Evolutionary conservation across 1,140 invertebrate species (phyloP).

Genomic region (Lepidotrigona ventralis): DNA sequence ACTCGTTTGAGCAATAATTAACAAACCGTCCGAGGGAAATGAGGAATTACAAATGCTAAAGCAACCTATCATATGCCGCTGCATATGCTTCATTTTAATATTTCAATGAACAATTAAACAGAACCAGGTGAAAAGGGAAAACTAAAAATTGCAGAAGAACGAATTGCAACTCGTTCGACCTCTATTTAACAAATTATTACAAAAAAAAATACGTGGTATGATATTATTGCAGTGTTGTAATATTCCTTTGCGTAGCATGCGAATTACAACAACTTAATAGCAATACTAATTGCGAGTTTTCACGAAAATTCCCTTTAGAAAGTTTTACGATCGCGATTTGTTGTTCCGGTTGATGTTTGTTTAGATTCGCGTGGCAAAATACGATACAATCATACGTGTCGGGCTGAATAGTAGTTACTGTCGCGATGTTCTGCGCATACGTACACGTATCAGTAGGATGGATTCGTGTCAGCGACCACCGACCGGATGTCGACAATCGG

Average conservation of each 20-base stretch:
- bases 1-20: background rate
- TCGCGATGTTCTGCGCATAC: background rate
- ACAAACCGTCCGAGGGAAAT: background rate
- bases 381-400: background rate
- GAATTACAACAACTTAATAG: background rate
- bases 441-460: background rate
- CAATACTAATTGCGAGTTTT: background rate
- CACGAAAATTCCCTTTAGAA: too few relatives aligned
- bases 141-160: background rate
- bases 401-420: slow-evolving; percentile 9
- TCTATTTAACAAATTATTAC: too few relatives aligned
- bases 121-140: too few relatives aligned
- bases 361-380: background rate
- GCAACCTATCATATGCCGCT: background rate
- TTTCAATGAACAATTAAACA: background rate
- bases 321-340: background rate
- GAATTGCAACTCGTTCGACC: background rate
- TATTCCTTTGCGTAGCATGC: background rate
- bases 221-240: too few relatives aligned
- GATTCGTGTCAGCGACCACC: background rate
- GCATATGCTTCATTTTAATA: background rate
- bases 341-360: background rate
- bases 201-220: too few relatives aligned
- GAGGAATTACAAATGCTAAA: background rate
- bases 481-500: background rate